Evolutionary conservation across 2,888 invertebrate genomes (phyloP), one percentile per base, ranked within the genome.

Genomic region (Hyppa rectilinea): DNA sequence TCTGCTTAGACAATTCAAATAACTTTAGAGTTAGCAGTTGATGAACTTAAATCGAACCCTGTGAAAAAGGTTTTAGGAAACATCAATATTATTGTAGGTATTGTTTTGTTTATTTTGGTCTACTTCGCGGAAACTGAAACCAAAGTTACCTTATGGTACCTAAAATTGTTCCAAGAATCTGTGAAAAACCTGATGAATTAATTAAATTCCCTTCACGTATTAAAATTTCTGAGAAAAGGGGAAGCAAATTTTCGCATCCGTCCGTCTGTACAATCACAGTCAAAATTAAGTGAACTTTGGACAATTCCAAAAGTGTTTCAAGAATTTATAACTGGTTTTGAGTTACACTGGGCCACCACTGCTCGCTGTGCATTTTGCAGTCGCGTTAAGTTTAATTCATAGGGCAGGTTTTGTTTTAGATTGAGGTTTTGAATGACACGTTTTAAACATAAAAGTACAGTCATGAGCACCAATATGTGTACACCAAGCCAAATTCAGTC

Each of bases 201-300:
- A 43, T 64, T 45, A 64, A 45, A 9, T 38, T 63, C 3, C 31
- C 23, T 52, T 71, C n/a, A n/a, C 36, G 4, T 40, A 34, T 26
- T 34, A 31, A 75, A 71, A 45, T 47, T 29, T 64, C 7, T 14
- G 7, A 23, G 73, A 65, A 45, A 47, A 75, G 12, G 52, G 26
- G 10, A 12, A 34, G 31, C 10, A 64, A 71, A 40, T 72, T 40
- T 20, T 29, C 4, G 34, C 34, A 72, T 23, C 65, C 31, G 49
- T 71, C 58, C n/a, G 36, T 63, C 52, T 26, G 64, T 53, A 34
- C 52, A 47, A 75, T 71, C 64, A 34, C 14, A 31, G 31, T 38
- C 53, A 53, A 53, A 75, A 53, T 64, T 26, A 75, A 53, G 26
- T 64, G n/a, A 76, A 38, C 43, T 76, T 58, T 31, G 23, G 26